These are phyloP conservation scores for Octonoba sinensis DNA, from an alignment of 2,888 invertebrate species.

Conservation along the genomic window DNA sequence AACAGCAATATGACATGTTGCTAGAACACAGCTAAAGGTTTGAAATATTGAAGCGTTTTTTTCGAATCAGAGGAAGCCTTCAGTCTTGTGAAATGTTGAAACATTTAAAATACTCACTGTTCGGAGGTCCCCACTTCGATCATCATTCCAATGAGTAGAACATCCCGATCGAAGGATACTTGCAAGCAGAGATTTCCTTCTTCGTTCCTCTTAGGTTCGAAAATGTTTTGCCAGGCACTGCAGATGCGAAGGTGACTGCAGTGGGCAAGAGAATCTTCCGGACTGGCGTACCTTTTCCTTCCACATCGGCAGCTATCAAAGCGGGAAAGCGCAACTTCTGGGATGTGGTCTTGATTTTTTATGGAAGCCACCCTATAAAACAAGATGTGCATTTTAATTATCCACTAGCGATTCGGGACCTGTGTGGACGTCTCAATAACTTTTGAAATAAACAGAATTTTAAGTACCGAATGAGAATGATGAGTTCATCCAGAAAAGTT, in stretches of 20 bases:
- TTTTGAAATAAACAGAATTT: too few relatives aligned
- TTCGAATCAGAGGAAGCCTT: too few relatives aligned
- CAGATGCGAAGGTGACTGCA: constrained; percentile 13
- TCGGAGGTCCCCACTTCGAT: constrained; percentile 24
- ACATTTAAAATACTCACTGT: constrained; percentile 6
- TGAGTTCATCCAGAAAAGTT: constrained; percentile 13
- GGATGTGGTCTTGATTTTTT: constrained; percentile 13
- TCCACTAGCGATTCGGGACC: too few relatives aligned
- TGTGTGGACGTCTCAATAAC: too few relatives aligned
- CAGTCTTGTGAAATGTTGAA: too few relatives aligned
- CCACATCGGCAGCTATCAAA: constrained; percentile 9
- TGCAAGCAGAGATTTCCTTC: constrained; percentile 33
- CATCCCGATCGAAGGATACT: constrained; percentile 26
- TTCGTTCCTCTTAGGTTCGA: background rate
- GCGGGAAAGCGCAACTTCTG: background rate
- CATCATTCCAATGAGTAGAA: constrained; percentile 21
- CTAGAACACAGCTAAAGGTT: too few relatives aligned
- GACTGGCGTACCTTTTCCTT: constrained; percentile 8
- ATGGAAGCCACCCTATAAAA: constrained; percentile 3
- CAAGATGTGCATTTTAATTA: background rate
- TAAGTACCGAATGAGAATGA: constrained; percentile 21
- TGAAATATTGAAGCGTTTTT: too few relatives aligned
- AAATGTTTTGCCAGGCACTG: constrained; percentile 14
- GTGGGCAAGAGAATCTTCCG: constrained; percentile 23
- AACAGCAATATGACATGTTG: too few relatives aligned